These are phyloP conservation scores for Hippocampus barbouri DNA, from an alignment of 2,113 vertebrate genomes.

Conservation along the genomic window DNA sequence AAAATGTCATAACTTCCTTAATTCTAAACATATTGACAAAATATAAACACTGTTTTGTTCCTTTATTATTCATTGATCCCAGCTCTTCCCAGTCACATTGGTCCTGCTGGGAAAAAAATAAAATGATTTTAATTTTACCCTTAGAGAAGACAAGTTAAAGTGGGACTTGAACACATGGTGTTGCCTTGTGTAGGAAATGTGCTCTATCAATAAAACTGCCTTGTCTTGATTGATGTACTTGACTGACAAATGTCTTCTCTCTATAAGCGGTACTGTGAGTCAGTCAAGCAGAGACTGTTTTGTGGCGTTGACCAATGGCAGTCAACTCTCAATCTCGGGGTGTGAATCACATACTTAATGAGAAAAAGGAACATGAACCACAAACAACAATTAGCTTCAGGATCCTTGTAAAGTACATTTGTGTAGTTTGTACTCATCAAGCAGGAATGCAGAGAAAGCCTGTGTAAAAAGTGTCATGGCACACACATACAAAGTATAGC, in stretches of 20 bases:
- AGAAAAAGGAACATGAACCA: slow-evolving; percentile 50
- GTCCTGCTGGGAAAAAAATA: too few relatives aligned
- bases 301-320: slow-evolving; percentile 46
- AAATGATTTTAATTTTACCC: too few relatives aligned
- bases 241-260: slow-evolving; percentile 1
- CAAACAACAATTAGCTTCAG: slow-evolving; percentile 60
- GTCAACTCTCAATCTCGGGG: slow-evolving; percentile 58
- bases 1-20: too few relatives aligned
- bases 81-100: too few relatives aligned
- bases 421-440: background rate
- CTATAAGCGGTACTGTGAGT: slow-evolving; percentile 21
- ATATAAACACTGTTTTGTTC: too few relatives aligned
- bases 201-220: too few relatives aligned
- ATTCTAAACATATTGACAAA: too few relatives aligned
- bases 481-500: background rate
- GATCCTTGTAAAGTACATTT: slow-evolving; percentile 26
- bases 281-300: slow-evolving; percentile 27
- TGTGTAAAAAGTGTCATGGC: slow-evolving; percentile 2
- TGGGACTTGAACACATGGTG: too few relatives aligned
- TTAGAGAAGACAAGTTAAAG: too few relatives aligned
- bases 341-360: slow-evolving; percentile 67
- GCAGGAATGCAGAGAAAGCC: slow-evolving; percentile 21
- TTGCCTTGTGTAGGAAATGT: too few relatives aligned
- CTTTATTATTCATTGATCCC: too few relatives aligned
- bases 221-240: slow-evolving; percentile 3